phyloP scores from a whole-genome alignment of 2,113 vertebrate species.

The Bos taurus region ARS-UCD2.0 NC_037338.1:102720001-102720500 shows the following conservation, averaged over 20 bases:
- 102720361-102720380: neutral
- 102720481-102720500: rapidly evolving
- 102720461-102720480: neutral
- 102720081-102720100: rapidly evolving
- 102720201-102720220: neutral
- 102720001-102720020: neutral
- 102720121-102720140: rapidly evolving
- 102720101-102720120: rapidly evolving
- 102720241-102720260: neutral
- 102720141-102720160: neutral
- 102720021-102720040: neutral
- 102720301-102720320: neutral
- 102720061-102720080: neutral
- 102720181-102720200: neutral
- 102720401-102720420: neutral
- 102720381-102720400: neutral
- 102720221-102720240: neutral
- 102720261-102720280: neutral
- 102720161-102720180: neutral
- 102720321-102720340: rapidly evolving
- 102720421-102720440: neutral
- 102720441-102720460: neutral
- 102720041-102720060: neutral
- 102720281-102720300: neutral
- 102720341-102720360: neutral